Evolutionary conservation across 1,140 invertebrate genomes (phyloP).

Genomic region (Caenorhabditis brenneri): DNA sequence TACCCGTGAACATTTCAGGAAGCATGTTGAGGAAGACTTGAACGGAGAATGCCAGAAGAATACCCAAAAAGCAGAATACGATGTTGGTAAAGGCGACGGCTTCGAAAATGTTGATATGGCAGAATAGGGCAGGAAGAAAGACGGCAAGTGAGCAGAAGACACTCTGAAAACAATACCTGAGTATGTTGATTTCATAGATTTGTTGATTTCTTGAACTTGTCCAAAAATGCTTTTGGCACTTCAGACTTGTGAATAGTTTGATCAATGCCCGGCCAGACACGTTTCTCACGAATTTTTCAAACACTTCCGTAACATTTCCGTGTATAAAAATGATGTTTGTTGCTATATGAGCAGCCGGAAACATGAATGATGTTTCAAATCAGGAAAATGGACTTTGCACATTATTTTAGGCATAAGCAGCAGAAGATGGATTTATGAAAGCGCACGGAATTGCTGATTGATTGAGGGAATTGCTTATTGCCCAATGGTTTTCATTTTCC

Average conservation of each 20-base stretch:
- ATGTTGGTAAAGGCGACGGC: neutral
- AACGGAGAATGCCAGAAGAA: neutral
- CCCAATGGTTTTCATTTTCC: no score
- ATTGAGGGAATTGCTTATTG: no score
- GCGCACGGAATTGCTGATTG: no score
- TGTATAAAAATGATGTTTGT: neutral
- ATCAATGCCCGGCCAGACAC: neutral
- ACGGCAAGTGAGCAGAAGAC: neutral
- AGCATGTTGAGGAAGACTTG: conserved; percentile 20
- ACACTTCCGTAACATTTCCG: neutral
- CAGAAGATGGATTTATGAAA: no score
- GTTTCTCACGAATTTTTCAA: neutral
- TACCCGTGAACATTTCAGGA: conserved; percentile 23
- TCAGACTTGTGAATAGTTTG: neutral
- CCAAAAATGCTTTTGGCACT: neutral
- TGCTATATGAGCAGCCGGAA: neutral
- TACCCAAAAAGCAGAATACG: neutral
- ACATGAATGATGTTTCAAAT: neutral
- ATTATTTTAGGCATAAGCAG: neutral
- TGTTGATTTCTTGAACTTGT: neutral
- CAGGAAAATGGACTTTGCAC: neutral
- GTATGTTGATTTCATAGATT: neutral
- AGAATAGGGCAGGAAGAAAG: conserved; percentile 7
- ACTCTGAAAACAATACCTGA: conserved; percentile 45
- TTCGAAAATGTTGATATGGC: conserved; percentile 8